Conservation (phyloP, 2,113 vertebrate species). For the Pelobates fuscus region DNA sequence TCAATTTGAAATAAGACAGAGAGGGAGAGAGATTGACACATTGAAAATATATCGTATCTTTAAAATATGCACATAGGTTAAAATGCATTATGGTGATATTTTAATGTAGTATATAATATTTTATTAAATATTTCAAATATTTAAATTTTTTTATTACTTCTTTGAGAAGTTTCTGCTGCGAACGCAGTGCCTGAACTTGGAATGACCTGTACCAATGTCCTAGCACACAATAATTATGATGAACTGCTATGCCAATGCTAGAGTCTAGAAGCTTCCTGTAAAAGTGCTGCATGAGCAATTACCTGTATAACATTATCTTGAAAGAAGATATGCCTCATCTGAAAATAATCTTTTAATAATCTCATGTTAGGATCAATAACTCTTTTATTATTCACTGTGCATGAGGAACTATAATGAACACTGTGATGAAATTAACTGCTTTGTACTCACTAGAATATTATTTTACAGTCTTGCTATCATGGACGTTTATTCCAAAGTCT, state of each 20-base stretch:
- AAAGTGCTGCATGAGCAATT: slow-evolving; percentile 45
- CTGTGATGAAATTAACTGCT: slow-evolving; percentile 58
- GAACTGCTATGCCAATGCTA: slow-evolving; percentile 53
- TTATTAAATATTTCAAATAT: background rate
- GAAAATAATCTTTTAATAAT: slow-evolving; percentile 60
- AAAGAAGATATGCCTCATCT: slow-evolving; percentile 49
- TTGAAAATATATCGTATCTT: too few relatives aligned
- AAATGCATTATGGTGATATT: too few relatives aligned
- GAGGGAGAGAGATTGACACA: too few relatives aligned
- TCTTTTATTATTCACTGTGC: slow-evolving; percentile 65
- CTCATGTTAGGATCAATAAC: slow-evolving; percentile 66
- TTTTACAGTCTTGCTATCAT: slow-evolving; percentile 60
- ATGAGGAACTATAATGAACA: slow-evolving; percentile 57
- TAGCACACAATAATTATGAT: slow-evolving; percentile 59
- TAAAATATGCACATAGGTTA: too few relatives aligned
- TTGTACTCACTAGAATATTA: slow-evolving; percentile 59
- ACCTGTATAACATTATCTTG: slow-evolving; percentile 52
- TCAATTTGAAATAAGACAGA: too few relatives aligned
- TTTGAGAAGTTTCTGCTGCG: slow-evolving; percentile 6
- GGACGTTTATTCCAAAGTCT: background rate
- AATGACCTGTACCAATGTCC: slow-evolving; percentile 52
- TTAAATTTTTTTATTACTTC: slow-evolving; percentile 5
- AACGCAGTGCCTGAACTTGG: slow-evolving; percentile 57
- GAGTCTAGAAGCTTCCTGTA: slow-evolving; percentile 53
- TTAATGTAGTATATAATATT: too few relatives aligned